A percentile compares a stretch with the other conserved stretches of the same genome.
phyloP scores from a whole-genome alignment of 2,888 invertebrate species.

The Tillus elongatus region DNA sequence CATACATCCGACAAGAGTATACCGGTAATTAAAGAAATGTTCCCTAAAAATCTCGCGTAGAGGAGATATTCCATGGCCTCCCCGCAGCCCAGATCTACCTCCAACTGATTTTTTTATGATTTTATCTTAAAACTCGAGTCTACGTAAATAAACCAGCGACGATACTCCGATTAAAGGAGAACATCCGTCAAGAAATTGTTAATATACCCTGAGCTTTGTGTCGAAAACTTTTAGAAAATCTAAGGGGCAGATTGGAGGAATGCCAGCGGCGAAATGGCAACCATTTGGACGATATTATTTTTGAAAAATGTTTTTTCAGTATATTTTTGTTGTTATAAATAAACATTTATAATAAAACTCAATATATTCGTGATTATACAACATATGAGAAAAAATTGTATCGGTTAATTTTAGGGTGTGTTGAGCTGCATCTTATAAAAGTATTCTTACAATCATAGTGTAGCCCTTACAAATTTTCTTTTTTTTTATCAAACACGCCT shows the following conservation, averaged over 20 bases:
- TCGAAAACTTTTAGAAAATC: neutral
- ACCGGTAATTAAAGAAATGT: neutral
- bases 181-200: neutral
- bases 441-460: too few relatives aligned
- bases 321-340: neutral
- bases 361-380: too few relatives aligned
- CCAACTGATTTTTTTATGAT: too few relatives aligned
- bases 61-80: neutral
- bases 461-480: too few relatives aligned
- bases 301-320: neutral
- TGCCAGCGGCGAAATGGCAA: constrained; percentile 3
- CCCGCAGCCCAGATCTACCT: neutral
- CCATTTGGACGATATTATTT: neutral
- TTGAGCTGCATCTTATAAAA: too few relatives aligned
- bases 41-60: neutral
- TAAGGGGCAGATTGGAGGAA: neutral
- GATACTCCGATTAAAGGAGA: neutral
- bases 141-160: neutral
- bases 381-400: too few relatives aligned
- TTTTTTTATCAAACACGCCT: too few relatives aligned
- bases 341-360: too few relatives aligned
- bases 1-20: constrained; percentile 1
- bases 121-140: too few relatives aligned
- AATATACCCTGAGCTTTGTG: neutral
- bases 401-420: too few relatives aligned